A percentile compares a stretch with the other conserved stretches of the same genome.
phyloP scores from a whole-genome alignment of 2,888 invertebrate species.

The Blera fallax region DNA sequence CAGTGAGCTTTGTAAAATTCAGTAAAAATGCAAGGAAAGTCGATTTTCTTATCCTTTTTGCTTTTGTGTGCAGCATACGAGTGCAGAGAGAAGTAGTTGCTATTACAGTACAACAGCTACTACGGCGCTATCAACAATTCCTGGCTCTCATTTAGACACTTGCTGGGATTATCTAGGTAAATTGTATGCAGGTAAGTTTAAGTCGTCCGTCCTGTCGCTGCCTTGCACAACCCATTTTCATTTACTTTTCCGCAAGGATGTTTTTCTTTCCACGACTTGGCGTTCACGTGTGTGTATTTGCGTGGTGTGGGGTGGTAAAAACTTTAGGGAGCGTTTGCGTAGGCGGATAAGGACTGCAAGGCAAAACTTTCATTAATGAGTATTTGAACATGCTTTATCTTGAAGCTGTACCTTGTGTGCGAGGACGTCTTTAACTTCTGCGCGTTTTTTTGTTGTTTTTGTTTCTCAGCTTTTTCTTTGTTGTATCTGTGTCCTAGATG shows the following conservation, averaged over 20 bases:
- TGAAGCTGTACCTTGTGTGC: neutral
- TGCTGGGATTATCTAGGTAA: constrained; percentile 36
- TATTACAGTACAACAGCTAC: constrained; percentile 42
- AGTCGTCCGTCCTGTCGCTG: constrained; percentile 6
- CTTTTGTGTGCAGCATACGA: neutral
- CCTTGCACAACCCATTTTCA: constrained; percentile 39
- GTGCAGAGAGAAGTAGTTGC: constrained; percentile 8
- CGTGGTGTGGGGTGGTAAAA: neutral
- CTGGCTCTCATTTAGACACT: constrained; percentile 29
- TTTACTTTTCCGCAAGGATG: constrained; percentile 25
- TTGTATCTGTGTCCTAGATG: constrained; percentile 11
- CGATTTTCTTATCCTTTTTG: constrained; percentile 11
- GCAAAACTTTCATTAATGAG: constrained; percentile 65
- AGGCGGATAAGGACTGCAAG: constrained; percentile 13
- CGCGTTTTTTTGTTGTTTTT: neutral
- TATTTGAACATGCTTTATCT: constrained; percentile 64
- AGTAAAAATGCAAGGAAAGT: neutral
- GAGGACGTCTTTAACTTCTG: neutral
- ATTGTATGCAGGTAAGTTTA: constrained; percentile 52
- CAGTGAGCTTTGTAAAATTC: constrained; percentile 9
- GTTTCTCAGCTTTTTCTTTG: neutral
- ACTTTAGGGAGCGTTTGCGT: constrained; percentile 38
- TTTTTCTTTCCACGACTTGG: neutral
- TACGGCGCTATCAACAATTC: constrained; percentile 33
- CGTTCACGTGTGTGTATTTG: neutral